A percentile compares a stretch with the other conserved stretches of the same genome.
phyloP scores from a whole-genome alignment of 2,888 invertebrate species.

The Cepaea hortensis region DNA sequence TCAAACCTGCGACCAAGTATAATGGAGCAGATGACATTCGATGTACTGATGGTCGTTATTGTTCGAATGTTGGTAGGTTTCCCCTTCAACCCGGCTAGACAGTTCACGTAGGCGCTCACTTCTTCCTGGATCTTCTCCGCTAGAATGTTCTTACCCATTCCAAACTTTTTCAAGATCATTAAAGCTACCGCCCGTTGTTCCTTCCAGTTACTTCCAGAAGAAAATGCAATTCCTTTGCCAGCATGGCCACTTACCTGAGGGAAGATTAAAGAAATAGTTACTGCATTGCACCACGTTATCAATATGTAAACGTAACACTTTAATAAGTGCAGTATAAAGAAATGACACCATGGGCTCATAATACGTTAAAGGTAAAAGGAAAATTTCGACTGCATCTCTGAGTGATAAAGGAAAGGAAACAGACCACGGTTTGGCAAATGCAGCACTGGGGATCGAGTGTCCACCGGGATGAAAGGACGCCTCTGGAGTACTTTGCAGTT shows the following conservation, averaged over 20 bases:
- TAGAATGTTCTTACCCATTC: constrained; percentile 8
- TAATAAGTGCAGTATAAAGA: no score
- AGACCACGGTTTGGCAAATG: no score
- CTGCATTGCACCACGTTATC: no score
- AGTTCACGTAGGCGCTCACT: background rate
- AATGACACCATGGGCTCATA: no score
- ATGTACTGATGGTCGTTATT: background rate
- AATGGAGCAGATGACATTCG: background rate
- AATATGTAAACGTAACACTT: no score
- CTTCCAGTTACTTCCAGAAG: background rate
- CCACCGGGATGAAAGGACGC: no score
- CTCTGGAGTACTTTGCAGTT: no score
- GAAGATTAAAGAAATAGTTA: no score
- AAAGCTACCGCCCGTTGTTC: background rate
- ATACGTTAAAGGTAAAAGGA: no score
- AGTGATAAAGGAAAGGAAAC: no score
- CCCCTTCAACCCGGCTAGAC: background rate
- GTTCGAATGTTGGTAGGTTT: background rate
- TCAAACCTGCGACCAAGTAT: background rate
- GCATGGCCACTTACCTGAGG: background rate
- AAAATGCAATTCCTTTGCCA: background rate
- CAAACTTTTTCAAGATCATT: background rate
- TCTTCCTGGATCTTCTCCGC: constrained; percentile 4
- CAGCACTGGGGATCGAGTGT: no score
- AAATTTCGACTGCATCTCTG: no score